phyloP scores from a whole-genome alignment of 2,113 vertebrate genomes.

The Rhynchopsitta pachyrhyncha region DNA sequence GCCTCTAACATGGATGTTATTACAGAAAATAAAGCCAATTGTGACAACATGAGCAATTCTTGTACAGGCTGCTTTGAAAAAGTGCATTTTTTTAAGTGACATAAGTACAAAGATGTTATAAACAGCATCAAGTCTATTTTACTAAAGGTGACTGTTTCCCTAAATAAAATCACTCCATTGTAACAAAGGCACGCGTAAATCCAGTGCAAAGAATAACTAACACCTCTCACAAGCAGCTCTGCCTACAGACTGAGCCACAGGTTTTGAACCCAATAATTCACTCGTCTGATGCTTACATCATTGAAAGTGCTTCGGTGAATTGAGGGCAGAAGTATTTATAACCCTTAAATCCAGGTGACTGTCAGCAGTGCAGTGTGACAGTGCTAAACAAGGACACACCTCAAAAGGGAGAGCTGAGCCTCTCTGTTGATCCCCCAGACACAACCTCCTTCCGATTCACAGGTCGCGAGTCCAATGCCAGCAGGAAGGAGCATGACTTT shows the following conservation, averaged over 20 bases:
- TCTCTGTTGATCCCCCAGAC: not conserved
- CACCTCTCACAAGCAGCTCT: not conserved
- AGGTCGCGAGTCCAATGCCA: fast-evolving
- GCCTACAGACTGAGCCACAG: not conserved
- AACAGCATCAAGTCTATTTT: not conserved
- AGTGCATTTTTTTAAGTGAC: not conserved
- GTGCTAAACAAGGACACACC: not conserved
- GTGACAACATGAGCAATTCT: not conserved
- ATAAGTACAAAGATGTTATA: not conserved
- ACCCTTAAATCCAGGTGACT: not conserved
- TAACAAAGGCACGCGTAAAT: not conserved
- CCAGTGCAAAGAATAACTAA: not conserved
- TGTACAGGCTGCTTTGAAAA: not conserved
- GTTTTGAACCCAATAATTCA: not conserved
- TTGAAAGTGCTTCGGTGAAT: not conserved
- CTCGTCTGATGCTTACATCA: not conserved
- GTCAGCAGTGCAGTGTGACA: not conserved
- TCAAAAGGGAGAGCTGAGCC: not conserved
- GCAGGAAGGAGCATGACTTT: not conserved
- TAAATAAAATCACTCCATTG: not conserved
- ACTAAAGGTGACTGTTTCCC: not conserved
- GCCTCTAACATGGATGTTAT: no score
- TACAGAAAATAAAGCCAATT: not conserved
- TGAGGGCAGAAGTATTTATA: not conserved
- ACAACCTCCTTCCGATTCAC: not conserved